Evolutionary conservation across 2,113 vertebrate species (phyloP).

Genomic region (Dipodomys spectabilis): DNA sequence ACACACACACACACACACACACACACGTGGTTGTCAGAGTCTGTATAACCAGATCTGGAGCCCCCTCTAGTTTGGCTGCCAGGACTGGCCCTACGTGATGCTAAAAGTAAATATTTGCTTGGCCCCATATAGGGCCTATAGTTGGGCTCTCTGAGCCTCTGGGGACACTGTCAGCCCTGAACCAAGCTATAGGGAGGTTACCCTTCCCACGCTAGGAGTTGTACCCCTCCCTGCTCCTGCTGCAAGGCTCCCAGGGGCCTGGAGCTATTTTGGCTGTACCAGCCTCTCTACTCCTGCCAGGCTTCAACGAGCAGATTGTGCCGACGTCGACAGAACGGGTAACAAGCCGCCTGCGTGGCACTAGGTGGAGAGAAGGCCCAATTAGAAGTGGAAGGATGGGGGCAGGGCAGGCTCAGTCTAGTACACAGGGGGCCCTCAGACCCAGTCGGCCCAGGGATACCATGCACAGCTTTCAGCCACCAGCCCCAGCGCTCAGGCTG

Average conservation of each 20-base stretch:
- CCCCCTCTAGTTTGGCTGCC: neutral
- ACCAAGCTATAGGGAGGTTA: neutral
- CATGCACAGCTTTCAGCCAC: neutral
- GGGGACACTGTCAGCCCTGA: neutral
- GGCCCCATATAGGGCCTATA: neutral
- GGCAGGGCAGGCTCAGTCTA: neutral
- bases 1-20: too few species aligned
- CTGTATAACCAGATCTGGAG: too few species aligned
- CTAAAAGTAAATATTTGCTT: neutral
- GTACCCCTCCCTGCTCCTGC: neutral
- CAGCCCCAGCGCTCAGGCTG: neutral
- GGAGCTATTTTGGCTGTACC: neutral
- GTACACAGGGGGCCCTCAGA: neutral
- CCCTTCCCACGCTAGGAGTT: neutral
- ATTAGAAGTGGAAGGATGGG: slow-evolving; percentile 1
- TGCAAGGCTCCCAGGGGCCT: neutral
- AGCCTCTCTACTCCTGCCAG: neutral
- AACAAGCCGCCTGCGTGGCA: neutral
- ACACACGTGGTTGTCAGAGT: neutral
- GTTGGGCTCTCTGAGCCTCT: neutral
- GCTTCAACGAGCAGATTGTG: slow-evolving; percentile 59
- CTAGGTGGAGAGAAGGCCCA: slow-evolving; percentile 52
- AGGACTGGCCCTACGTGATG: neutral
- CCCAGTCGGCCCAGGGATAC: neutral
- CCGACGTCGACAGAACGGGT: slow-evolving; percentile 12